Conservation (phyloP, 2,888 invertebrate species). For the Diloba caeruleocephala region DNA sequence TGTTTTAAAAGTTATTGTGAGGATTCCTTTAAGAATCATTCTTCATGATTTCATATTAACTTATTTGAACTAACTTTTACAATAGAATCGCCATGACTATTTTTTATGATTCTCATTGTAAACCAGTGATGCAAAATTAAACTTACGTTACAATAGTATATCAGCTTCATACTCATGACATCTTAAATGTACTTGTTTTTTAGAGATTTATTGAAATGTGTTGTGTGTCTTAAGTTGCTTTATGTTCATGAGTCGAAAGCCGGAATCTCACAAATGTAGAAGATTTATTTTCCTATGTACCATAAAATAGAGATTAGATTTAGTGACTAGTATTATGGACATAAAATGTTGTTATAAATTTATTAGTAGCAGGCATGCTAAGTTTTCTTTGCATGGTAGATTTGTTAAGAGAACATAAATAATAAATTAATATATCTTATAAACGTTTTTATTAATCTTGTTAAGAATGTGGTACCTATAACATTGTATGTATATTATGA, state of each 20-base stretch:
- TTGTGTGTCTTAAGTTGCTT: constrained; percentile 45
- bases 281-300: constrained; percentile 67
- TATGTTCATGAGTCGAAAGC: constrained; percentile 59
- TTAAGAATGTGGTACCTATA: constrained; percentile 73
- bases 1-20: constrained; percentile 30
- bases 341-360: constrained; percentile 81
- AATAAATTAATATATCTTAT: constrained; percentile 77
- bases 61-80: constrained; percentile 18
- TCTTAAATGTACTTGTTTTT: constrained; percentile 56
- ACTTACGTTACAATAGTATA: constrained; percentile 32
- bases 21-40: constrained; percentile 15
- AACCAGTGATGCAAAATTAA: constrained; percentile 20
- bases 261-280: constrained; percentile 70
- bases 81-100: constrained; percentile 23
- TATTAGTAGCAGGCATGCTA: constrained; percentile 77
- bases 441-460: constrained; percentile 74
- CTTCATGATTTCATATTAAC: constrained; percentile 16
- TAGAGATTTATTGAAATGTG: constrained; percentile 44
- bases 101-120: constrained; percentile 13
- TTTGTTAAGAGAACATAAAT: constrained; percentile 72
- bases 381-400: constrained; percentile 83
- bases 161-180: constrained; percentile 55
- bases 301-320: constrained; percentile 65
- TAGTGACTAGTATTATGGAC: constrained; percentile 77
- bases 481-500: constrained; percentile 81